Base-by-base conservation (phyloP, 2,797 vertebrate species). In the Lithobates pipiens region DNA sequence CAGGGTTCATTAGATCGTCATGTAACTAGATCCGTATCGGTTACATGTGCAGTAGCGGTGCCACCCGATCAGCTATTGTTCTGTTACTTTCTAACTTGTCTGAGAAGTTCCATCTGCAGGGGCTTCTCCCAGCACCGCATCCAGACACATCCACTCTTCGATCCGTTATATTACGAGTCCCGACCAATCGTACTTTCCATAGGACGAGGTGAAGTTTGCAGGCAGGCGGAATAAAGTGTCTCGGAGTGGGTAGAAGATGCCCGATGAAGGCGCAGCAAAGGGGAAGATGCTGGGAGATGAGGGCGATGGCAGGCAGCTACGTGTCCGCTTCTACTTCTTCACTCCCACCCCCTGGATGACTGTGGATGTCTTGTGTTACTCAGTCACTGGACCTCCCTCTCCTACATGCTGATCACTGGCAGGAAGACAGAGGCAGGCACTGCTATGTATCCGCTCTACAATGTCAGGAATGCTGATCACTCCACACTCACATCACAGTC, bases 261-360 rank as follows among this genome's bases (percentile, higher is more conserved):
- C 42, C 42, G 42, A 10, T 10, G 42, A 1, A 36, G 34, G 5
- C 5, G 34, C 34, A 36, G 34, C 5, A 36, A 36, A 36, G 7
- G 34, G 34, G 5, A 39, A 70, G 39, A 68, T 79, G 61, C 77
- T 13, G 18, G 8, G 11, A 18, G 74, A 54, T 76, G 63, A 73
- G 83, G 83, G 85, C 75, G 71, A 63, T 65, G 80, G 80, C 85
- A 76, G 84, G 73, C 85, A 36, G 34, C 34, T 83, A 83, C 85
- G 85, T 87, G 81, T 87, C 85, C 42, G 80, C 85, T 77, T 32
- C n/a, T 68, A 82, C 80, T 83, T 87, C 76, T 78, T 42, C 80
- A 46, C 68, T 79, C 80, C 76, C 70, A 67, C 81, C 76, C 76
- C 70, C 71, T 32, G 39, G 67, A 21, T 72, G 85, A 16, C 74